A percentile compares a stretch with the other conserved stretches of the same genome.
These are phyloP conservation scores for Phainopepla nitens DNA, from an alignment of 2,113 vertebrate genomes.

Conservation along the genomic window DNA sequence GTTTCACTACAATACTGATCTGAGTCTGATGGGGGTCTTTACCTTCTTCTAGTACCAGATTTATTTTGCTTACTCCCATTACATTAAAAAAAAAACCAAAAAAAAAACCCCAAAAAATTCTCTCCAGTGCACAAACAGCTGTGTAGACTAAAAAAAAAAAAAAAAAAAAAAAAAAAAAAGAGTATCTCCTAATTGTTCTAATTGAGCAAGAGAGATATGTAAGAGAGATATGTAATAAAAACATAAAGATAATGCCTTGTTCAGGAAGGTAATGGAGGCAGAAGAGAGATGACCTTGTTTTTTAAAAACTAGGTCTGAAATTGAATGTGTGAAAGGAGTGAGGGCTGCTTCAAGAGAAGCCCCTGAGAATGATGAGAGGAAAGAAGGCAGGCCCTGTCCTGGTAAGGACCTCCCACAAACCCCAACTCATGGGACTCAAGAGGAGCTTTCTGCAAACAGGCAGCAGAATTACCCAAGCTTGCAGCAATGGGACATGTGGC, in stretches of 20 bases:
- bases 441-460: background rate
- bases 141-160: no score
- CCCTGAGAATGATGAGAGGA: background rate
- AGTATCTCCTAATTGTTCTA: no score
- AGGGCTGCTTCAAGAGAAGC: background rate
- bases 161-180: no score
- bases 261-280: background rate
- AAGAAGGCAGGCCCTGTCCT: background rate
- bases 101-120: no score
- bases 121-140: no score
- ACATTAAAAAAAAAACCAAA: no score
- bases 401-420: background rate
- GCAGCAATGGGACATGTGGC: fast-evolving
- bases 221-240: background rate
- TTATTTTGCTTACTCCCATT: no score
- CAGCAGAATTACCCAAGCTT: fast-evolving
- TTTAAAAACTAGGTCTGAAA: background rate
- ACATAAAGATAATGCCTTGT: background rate
- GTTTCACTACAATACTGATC: background rate
- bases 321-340: fast-evolving
- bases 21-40: background rate
- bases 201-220: background rate
- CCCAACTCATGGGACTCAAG: fast-evolving
- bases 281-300: background rate
- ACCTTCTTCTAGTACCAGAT: background rate